Base-by-base conservation (phyloP, 2,888 invertebrate species). In the Heliconius ethilla region DNA sequence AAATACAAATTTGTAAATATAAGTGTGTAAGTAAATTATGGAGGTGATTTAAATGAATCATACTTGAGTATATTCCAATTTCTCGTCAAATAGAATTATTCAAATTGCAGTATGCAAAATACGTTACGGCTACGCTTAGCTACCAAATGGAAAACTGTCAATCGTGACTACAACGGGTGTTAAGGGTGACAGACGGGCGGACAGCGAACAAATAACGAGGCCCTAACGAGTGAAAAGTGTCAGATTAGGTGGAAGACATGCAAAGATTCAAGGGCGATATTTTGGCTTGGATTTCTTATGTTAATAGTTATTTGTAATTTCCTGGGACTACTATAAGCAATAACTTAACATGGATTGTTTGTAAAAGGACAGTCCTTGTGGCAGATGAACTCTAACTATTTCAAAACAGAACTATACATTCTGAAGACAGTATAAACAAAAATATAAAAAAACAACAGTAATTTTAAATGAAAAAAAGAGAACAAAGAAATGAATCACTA, bases 161-260 rank as follows among this genome's bases (percentile, higher is more conserved):
- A 90, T 90, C 89, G 89, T 87, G 80, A 82, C 83, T 83, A 86
- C 85, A 84, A 74, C 79, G 85, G 77, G 72, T 77, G 77, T 77
- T 73, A n/a, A 40, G 62, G 67, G 85, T 84, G 86, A 87, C 85
- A 76, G 89, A 88, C 86, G 82, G 80, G 72, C 76, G 89, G 92
- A 91, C 93, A 91, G 89, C 88, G 89, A 92, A 93, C 93, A 93
- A 93, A 93, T 92, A 91, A 93, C 91, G 90, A 90, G 86, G 85
- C 87, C 85, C 87, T 94, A 94, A 94, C 94, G 90, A 94, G 91
- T 88, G 87, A 88, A 90, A 91, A 89, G 93, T 92, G 93, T 91
- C 92, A 90, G 87, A 83, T 83, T 82, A 75, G 80, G 70, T 66
- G 78, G 79, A 81, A 77, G 81, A 83, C 84, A 84, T 83, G 83